A percentile compares a stretch with the other conserved stretches of the same genome.
These are phyloP conservation scores for Aegotheles bennettii DNA, from an alignment of 2,113 vertebrate genomes.

Conservation along the genomic window DNA sequence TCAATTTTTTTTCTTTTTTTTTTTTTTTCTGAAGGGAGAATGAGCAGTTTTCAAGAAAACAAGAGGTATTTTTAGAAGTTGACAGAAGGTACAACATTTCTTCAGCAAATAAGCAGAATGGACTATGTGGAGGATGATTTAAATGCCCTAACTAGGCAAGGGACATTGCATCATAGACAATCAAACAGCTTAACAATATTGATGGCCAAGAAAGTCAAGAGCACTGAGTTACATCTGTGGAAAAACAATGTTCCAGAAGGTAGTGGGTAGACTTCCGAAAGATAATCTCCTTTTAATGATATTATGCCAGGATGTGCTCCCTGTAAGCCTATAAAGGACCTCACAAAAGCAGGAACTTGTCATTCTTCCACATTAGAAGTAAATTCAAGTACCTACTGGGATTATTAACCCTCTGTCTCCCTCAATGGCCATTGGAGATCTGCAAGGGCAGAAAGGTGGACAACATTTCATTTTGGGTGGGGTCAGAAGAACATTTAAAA, in stretches of 20 bases:
- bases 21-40: background rate
- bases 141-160: background rate
- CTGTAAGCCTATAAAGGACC: background rate
- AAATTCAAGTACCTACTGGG: background rate
- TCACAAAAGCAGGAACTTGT: background rate
- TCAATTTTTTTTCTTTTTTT: background rate
- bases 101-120: background rate
- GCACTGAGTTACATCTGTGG: background rate
- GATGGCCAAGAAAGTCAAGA: background rate
- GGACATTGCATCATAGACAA: background rate
- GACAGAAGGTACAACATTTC: background rate
- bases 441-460: background rate
- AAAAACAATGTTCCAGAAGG: background rate
- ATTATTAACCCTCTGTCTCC: background rate
- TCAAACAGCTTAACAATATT: background rate
- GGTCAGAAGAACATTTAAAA: background rate
- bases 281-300: background rate
- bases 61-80: background rate
- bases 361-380: rapidly evolving
- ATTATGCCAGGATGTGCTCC: background rate
- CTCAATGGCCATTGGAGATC: background rate
- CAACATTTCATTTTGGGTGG: background rate
- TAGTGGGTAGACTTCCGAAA: background rate
- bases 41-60: background rate
- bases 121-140: background rate